Percentiles rank a stretch among this genome's conserved stretches.
Conservation (phyloP, 2,888 invertebrate species). For the Tenthredo livida region DNA sequence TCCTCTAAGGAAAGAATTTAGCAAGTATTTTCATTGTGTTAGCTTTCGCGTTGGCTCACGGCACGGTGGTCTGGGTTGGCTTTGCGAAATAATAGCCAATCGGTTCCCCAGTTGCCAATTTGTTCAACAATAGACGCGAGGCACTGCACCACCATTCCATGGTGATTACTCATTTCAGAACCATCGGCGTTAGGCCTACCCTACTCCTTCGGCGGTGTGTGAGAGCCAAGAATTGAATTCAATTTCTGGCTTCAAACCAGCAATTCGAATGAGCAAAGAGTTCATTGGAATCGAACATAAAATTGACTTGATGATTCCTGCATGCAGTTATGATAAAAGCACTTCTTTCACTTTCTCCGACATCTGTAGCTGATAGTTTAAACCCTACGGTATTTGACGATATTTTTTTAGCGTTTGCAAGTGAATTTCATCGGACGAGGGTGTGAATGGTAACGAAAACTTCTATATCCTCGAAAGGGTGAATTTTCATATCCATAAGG, state of each 20-base stretch:
- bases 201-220: neutral
- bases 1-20: neutral
- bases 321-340: too few species aligned
- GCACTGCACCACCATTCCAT: neutral
- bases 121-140: conserved; percentile 24
- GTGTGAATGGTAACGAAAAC: neutral
- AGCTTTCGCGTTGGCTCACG: neutral
- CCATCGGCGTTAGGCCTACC: neutral
- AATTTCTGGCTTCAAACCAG: neutral
- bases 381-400: too few species aligned
- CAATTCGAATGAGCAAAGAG: neutral
- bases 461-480: neutral
- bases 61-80: too few species aligned
- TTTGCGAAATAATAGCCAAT: conserved; percentile 11
- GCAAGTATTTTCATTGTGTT: conserved; percentile 7
- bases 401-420: neutral
- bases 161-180: conserved; percentile 29
- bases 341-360: too few species aligned
- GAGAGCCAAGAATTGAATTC: conserved; percentile 5
- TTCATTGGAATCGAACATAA: neutral
- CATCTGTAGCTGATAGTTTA: too few species aligned
- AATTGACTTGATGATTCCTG: too few species aligned
- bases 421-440: neutral
- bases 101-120: conserved; percentile 6
- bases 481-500: neutral